Conservation (phyloP, 30 jellyfish, hydroid and myxozoan species). For the Hydractinia echinata region DNA sequence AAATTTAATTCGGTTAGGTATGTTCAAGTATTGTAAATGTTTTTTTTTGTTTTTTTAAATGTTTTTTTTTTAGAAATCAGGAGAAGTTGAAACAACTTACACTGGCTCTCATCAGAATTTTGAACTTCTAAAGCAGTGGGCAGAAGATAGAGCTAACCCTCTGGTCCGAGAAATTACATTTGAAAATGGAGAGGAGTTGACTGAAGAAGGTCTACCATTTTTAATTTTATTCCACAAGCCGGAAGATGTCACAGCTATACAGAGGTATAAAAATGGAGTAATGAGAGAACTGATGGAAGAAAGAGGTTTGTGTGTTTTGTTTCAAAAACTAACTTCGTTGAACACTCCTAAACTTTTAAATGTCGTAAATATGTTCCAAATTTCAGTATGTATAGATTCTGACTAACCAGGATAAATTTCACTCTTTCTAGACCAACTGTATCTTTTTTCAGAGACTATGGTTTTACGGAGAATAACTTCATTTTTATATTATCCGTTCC, state of each 20-base stretch:
- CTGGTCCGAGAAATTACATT: slow-evolving; percentile 92
- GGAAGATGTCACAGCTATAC: slow-evolving; percentile 53
- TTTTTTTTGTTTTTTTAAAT: too few species aligned
- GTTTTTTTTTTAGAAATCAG: slow-evolving; percentile 50
- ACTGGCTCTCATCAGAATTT: slow-evolving; percentile 55
- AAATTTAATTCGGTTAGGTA: too few species aligned
- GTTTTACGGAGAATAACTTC: too few species aligned
- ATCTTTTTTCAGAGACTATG: too few species aligned
- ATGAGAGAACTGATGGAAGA: slow-evolving; percentile 65
- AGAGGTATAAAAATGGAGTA: slow-evolving; percentile 64
- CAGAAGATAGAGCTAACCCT: slow-evolving; percentile 87
- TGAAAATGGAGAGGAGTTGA: slow-evolving; percentile 96
- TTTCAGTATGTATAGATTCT: too few species aligned
- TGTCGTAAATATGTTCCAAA: too few species aligned
- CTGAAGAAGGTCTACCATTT: slow-evolving; percentile 99
- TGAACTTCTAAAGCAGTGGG: slow-evolving; percentile 76
- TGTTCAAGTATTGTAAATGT: too few species aligned
- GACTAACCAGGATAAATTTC: too few species aligned
- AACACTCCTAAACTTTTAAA: too few species aligned
- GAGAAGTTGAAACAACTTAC: slow-evolving; percentile 63
- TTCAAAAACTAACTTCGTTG: too few species aligned
- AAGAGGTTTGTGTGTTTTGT: slow-evolving; percentile 47
- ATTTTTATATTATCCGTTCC: not conserved
- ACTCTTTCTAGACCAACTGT: too few species aligned
- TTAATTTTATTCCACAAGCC: slow-evolving; percentile 81